Evolutionary conservation across 1,140 invertebrate genomes (phyloP), one percentile per base, ranked within the genome.

Genomic region (Cotesia chilonis): DNA sequence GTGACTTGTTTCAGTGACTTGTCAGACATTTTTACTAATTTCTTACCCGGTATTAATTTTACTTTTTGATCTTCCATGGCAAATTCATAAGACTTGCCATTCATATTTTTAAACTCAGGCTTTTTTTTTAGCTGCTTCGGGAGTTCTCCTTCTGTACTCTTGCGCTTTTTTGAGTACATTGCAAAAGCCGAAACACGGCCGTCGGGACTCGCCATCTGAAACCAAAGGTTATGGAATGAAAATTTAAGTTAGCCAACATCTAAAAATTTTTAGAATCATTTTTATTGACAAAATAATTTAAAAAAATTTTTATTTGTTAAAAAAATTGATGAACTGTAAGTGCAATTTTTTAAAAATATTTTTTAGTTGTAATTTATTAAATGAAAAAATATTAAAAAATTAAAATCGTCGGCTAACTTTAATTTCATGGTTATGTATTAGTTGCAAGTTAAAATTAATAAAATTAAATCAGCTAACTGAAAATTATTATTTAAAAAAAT

Each of bases 181-280:
- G 59, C 59, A 61, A 61, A 61, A 61, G 59, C 59, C 59, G 59
- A 61, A 12, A 35, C 28, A 28, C 17, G 17, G 36, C 6, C 28
- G 4, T 5, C 59, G 6, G 59, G 59, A 61, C 59, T 61, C 28
- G 59, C 14, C 59, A 61, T 61, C 59, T 61, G 28, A 61, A 61
- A 61, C 0, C 1, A 59, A 2, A 59, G 4, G 2, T 6, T 6
- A 10, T 3, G 6, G 55, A 10, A 17, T 12, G 28, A 28, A 28
- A 28, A 28, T 28, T 28, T 28, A 28, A 28, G 1, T 28, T 28
- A 28, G 28, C 28, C 2, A 3, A 28, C 2, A 28, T 28, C 3
- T 28, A 2, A 28, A 28, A 28, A 28, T 28, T 28, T 28, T 28
- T 28, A 28, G 3, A 3, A 28, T 28, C 2, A 1, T 28, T 28